These are phyloP conservation scores for Lepus oiostolus DNA, from an alignment of 2,797 vertebrate genomes.

Conservation along the genomic window DNA sequence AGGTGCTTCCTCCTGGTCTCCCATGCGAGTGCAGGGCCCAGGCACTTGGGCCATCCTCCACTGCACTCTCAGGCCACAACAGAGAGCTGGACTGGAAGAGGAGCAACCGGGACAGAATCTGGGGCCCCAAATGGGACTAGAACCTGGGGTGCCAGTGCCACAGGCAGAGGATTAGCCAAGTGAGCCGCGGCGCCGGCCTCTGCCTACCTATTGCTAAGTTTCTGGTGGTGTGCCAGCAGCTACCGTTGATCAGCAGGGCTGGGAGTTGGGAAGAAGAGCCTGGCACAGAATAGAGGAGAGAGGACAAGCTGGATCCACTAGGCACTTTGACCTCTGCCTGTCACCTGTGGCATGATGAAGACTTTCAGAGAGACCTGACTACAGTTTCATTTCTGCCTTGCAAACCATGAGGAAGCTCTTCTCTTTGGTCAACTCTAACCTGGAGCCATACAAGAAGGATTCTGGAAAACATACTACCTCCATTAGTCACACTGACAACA, in stretches of 20 bases:
- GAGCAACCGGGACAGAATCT: no score
- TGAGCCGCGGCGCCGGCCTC: no score
- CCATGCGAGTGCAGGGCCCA: no score
- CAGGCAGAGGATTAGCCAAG: no score
- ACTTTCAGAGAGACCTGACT: background rate
- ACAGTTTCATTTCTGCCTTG: background rate
- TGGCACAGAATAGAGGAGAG: background rate
- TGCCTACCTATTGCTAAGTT: background rate
- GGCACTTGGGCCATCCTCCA: no score
- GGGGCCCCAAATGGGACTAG: no score
- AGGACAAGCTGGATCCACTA: background rate
- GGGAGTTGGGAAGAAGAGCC: background rate
- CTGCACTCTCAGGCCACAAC: no score
- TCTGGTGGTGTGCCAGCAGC: background rate
- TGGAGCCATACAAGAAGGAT: background rate
- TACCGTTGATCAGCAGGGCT: background rate
- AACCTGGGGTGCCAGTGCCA: no score
- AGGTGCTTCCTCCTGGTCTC: no score
- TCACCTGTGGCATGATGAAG: background rate
- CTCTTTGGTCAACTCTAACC: background rate
- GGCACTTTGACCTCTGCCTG: background rate
- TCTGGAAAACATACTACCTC: background rate
- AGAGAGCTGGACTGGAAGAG: no score
- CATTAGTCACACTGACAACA: background rate
- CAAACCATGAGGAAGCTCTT: slow-evolving; percentile 40